phyloP scores from a whole-genome alignment of 2,888 invertebrate species.

The Lumbricus terrestris region DNA sequence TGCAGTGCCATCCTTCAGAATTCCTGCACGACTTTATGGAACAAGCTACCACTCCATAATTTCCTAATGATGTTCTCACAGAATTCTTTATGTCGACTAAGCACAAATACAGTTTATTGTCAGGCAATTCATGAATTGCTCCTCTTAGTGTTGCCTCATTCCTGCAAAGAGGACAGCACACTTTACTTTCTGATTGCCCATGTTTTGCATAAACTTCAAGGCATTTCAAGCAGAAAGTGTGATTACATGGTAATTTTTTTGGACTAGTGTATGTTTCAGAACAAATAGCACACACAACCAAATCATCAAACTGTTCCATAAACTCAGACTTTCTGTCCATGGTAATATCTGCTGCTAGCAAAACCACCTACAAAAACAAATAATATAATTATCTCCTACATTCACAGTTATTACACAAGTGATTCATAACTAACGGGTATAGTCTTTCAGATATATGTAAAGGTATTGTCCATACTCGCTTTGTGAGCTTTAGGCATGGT shows the following conservation, averaged over 20 bases:
- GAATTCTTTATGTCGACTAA: neutral
- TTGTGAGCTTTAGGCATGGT: no score
- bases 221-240: constrained; percentile 13
- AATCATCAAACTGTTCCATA: neutral
- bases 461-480: no score
- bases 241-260: neutral
- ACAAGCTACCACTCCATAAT: neutral
- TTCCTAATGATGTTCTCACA: neutral
- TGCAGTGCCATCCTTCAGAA: neutral
- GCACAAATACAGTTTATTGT: constrained; percentile 7
- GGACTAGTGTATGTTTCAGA: neutral
- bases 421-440: no score
- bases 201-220: constrained; percentile 11
- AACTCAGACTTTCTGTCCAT: constrained; percentile 10
- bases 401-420: no score
- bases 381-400: no score
- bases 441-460: no score
- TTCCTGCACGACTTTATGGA: neutral
- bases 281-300: constrained; percentile 14
- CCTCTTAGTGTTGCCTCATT: neutral
- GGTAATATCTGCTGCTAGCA: neutral
- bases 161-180: constrained; percentile 9
- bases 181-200: neutral
- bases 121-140: neutral
- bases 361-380: no score